Evolutionary conservation across 2,113 vertebrate genomes (phyloP).

Genomic region (Prunella himalayana): DNA sequence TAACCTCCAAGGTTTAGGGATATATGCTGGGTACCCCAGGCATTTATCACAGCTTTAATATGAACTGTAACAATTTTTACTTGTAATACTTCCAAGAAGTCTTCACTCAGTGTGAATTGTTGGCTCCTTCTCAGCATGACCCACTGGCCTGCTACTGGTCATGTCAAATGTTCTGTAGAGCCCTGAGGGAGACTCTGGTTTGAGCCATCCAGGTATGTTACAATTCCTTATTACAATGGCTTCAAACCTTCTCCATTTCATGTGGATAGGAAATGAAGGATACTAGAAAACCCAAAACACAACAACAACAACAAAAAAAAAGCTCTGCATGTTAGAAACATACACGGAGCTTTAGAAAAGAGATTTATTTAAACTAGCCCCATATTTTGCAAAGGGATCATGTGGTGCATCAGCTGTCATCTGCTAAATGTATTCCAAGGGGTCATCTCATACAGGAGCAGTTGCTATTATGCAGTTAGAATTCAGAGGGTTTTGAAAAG

Average conservation of each 20-base stretch:
- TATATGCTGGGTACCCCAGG: background rate
- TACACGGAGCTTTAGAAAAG: background rate
- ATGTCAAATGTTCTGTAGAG: background rate
- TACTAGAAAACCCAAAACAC: background rate
- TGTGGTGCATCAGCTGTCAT: background rate
- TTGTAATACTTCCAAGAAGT: background rate
- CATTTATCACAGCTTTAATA: background rate
- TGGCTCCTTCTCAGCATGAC: background rate
- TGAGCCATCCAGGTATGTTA: background rate
- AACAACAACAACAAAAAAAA: background rate
- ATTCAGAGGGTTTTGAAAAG: background rate
- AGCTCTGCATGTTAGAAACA: background rate
- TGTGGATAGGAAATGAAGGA: background rate
- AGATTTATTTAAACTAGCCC: background rate
- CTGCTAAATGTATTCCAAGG: background rate
- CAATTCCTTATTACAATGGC: background rate
- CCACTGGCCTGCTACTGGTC: background rate
- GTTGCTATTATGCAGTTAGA: background rate
- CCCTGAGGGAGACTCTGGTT: background rate
- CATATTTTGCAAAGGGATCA: background rate
- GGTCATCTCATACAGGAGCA: background rate
- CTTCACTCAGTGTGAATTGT: background rate
- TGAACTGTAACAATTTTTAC: background rate
- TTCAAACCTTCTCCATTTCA: background rate
- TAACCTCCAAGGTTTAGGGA: background rate